Conservation (phyloP, 2,113 vertebrate species). For the Oceanodroma tethys region DNA sequence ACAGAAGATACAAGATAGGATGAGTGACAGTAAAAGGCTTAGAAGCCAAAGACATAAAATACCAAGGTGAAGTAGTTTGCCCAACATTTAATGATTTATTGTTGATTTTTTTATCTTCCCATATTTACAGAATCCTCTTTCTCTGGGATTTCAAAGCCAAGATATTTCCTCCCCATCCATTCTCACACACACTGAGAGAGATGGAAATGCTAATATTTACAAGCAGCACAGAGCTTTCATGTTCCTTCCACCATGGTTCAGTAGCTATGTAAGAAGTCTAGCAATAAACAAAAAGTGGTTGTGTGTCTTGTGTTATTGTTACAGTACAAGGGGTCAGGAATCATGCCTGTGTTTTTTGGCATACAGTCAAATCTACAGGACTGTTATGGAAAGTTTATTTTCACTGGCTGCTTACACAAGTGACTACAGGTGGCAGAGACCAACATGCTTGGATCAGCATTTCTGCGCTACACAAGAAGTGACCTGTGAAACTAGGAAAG, state of each 20-base stretch:
- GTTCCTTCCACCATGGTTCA: conserved; percentile 42
- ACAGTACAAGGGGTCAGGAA: conserved; percentile 51
- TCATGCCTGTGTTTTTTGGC: conserved; percentile 53
- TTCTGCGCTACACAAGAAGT: not conserved
- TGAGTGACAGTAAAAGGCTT: not conserved
- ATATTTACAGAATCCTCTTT: not conserved
- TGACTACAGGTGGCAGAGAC: conserved; percentile 63
- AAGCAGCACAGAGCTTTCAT: conserved; percentile 47
- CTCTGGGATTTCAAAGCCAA: not conserved
- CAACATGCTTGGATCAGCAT: conserved; percentile 22
- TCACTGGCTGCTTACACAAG: conserved; percentile 55
- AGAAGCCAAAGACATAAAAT: not conserved
- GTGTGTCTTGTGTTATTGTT: conserved; percentile 50
- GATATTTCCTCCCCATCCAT: not conserved
- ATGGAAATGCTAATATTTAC: conserved; percentile 51
- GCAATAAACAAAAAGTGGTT: conserved; percentile 56
- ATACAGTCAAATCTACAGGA: conserved; percentile 15
- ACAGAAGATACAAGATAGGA: not conserved
- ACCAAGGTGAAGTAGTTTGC: not conserved
- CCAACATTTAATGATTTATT: not conserved
- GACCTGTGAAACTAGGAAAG: not conserved
- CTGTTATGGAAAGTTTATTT: conserved; percentile 62
- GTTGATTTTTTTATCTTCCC: not conserved
- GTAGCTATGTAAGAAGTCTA: conserved; percentile 52
- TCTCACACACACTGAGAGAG: conserved; percentile 1